These are phyloP conservation scores for Ianthella basta DNA, from an alignment of 37 sponge, comb jelly and placozoan genomes.

Conservation along the genomic window DNA sequence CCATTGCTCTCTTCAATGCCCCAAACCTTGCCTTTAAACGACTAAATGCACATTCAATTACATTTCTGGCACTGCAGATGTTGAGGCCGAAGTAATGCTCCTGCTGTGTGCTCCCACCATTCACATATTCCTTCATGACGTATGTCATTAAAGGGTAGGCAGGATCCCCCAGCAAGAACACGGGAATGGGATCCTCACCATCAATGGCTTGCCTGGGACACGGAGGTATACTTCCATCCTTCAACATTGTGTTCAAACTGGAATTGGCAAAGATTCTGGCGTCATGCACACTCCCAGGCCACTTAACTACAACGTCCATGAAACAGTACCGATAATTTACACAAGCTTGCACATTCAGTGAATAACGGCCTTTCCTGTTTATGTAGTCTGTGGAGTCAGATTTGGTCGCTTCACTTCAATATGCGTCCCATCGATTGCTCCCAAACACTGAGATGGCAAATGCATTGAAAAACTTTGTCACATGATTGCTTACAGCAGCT, in stretches of 20 bases:
- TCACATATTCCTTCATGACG: slow-evolving; percentile 47
- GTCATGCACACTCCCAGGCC: slow-evolving; percentile 38
- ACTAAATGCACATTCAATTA: slow-evolving; percentile 52
- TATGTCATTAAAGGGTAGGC: slow-evolving; percentile 38
- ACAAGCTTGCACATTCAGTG: slow-evolving; percentile 47
- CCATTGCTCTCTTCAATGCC: slow-evolving; percentile 22
- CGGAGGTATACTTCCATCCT: slow-evolving; percentile 10
- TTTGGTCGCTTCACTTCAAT: slow-evolving; percentile 32
- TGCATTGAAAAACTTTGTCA: slow-evolving; percentile 6
- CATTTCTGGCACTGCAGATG: slow-evolving; percentile 38
- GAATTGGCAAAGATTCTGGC: slow-evolving; percentile 23
- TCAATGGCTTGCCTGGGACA: slow-evolving; percentile 11
- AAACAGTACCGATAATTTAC: slow-evolving; percentile 27
- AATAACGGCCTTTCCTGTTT: slow-evolving; percentile 30
- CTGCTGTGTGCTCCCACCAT: slow-evolving; percentile 22
- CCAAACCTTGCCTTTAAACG: slow-evolving; percentile 50
- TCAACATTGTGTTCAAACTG: not conserved
- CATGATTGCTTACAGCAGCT: slow-evolving; percentile 15
- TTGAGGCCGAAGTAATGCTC: slow-evolving; percentile 48
- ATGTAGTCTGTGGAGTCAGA: slow-evolving; percentile 39
- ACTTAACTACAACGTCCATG: slow-evolving; percentile 50
- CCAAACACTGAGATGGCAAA: slow-evolving; percentile 38
- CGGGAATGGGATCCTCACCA: slow-evolving; percentile 19
- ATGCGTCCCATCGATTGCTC: slow-evolving; percentile 53
- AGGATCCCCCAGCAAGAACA: slow-evolving; percentile 1